Conservation (phyloP, 2,888 invertebrate species). For the Eupelmus urozonus region DNA sequence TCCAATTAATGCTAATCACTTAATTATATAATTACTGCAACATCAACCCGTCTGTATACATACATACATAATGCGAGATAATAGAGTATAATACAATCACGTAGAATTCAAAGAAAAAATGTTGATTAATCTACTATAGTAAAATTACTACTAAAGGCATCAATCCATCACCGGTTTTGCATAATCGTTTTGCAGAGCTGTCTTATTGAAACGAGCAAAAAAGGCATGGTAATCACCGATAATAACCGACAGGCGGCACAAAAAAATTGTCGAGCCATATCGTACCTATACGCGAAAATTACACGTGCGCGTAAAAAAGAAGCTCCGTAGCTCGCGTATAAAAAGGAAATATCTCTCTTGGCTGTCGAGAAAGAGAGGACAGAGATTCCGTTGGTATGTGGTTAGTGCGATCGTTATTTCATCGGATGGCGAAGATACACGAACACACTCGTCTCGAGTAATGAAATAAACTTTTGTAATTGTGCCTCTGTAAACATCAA, state of each 20-base stretch:
- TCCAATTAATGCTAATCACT: no score
- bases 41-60: no score
- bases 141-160: neutral
- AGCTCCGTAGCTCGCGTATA: constrained; percentile 14
- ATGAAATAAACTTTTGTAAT: constrained; percentile 34
- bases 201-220: constrained; percentile 7
- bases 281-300: constrained; percentile 1
- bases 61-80: no score
- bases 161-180: constrained; percentile 15
- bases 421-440: constrained; percentile 8
- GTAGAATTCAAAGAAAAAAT: neutral
- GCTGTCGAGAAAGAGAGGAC: no score
- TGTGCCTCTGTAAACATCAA: constrained; percentile 20
- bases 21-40: no score
- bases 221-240: constrained; percentile 22
- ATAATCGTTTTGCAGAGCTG: constrained; percentile 15
- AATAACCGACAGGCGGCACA: constrained; percentile 16
- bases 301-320: constrained; percentile 16
- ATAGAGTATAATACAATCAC: no score
- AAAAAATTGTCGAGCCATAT: neutral
- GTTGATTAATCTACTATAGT: neutral
- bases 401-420: constrained; percentile 28
- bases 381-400: constrained; percentile 33
- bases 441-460: constrained; percentile 2
- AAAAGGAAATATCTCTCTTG: constrained; percentile 33